Percentiles rank a stretch among this genome's conserved stretches.
Conservation (phyloP, 2,113 vertebrate genomes). For the Panthera uncia region DNA sequence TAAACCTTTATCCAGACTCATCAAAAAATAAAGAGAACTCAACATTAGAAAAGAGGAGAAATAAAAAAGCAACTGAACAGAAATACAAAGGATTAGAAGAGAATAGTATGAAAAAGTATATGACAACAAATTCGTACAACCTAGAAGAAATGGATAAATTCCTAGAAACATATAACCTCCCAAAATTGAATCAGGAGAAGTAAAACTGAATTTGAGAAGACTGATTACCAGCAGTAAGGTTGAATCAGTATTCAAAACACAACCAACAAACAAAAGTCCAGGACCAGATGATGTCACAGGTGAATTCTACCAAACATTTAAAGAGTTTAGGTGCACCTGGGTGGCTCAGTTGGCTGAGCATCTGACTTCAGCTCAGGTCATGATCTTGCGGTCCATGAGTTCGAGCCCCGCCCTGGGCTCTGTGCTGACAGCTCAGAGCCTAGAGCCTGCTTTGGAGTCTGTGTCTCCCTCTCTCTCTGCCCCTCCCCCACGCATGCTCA, state of each 20-base stretch:
- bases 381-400: no score
- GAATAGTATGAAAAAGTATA: neutral
- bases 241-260: neutral
- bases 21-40: neutral
- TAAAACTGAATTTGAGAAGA: neutral
- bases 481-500: no score
- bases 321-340: neutral
- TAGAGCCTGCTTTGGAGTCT: no score
- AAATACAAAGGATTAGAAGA: neutral
- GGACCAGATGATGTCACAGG: neutral
- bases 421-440: no score
- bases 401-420: no score
- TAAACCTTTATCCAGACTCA: neutral
- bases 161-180: neutral
- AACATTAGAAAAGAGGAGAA: neutral
- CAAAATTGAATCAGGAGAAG: neutral
- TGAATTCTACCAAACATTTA: neutral
- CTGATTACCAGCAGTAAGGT: neutral
- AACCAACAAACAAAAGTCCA: neutral
- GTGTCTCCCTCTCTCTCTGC: no score
- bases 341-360: no score
- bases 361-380: no score
- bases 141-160: neutral
- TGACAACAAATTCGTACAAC: neutral
- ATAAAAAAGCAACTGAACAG: neutral